Conservation (phyloP, 2,797 vertebrate species). For the Coluber constrictor region DNA sequence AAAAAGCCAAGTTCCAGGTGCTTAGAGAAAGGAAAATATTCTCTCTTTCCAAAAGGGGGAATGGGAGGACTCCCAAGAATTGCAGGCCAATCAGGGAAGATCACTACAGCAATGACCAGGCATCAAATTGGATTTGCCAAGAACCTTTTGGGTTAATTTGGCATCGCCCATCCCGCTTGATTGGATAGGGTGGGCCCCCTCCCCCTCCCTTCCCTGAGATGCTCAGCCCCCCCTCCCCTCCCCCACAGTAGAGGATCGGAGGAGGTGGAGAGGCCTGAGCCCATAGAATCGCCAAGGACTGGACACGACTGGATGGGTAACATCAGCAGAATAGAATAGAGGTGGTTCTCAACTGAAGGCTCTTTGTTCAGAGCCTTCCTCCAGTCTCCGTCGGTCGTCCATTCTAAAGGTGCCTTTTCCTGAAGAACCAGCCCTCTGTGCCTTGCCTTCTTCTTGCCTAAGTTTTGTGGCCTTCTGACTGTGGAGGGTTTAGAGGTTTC, state of each 20-base stretch:
- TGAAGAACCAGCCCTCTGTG: no score
- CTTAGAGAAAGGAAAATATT: neutral
- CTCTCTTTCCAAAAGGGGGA: neutral
- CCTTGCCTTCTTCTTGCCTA: neutral
- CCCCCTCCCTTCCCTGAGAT: neutral
- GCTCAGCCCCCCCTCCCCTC: neutral
- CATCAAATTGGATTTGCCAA: neutral
- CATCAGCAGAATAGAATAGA: no score
- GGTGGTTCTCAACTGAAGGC: no score
- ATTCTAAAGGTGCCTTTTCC: no score
- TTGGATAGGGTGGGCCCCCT: neutral
- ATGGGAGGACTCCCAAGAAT: neutral
- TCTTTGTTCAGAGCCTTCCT: no score
- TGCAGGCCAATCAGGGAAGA: neutral
- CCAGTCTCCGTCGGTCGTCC: no score
- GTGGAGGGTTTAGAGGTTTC: conserved; percentile 41
- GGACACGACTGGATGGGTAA: no score
- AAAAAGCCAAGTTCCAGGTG: neutral
- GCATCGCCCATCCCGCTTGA: neutral
- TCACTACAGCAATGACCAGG: no score
- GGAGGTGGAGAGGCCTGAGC: no score
- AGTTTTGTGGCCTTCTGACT: conserved; percentile 43
- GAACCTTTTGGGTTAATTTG: neutral
- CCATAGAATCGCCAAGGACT: no score
- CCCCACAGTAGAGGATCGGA: no score